Evolutionary conservation across 2,113 vertebrate genomes (phyloP).

Genomic region (Balaeniceps rex): DNA sequence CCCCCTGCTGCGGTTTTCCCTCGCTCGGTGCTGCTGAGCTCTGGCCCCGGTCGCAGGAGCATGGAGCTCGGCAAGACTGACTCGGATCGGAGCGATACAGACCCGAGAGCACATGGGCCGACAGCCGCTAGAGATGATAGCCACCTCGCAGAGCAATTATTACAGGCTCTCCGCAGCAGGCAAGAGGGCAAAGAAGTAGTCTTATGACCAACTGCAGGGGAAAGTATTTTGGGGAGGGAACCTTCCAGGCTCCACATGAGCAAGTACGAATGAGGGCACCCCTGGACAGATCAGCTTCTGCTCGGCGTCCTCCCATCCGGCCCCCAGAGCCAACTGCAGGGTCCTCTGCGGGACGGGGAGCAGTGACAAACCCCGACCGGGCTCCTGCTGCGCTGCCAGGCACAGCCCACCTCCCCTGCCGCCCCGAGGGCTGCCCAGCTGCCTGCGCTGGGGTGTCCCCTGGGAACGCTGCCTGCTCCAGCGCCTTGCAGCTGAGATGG

Average conservation of each 20-base stretch:
- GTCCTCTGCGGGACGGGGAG: not conserved
- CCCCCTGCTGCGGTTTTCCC: not conserved
- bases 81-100: not conserved
- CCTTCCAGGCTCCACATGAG: not conserved
- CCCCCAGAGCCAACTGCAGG: not conserved
- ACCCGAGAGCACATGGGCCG: fast-evolving
- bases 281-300: not conserved
- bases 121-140: not conserved
- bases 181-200: not conserved
- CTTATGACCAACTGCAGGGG: not conserved
- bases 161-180: not conserved
- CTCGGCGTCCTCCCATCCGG: not conserved
- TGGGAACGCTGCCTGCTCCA: not conserved
- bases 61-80: not conserved
- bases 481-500: not conserved
- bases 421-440: not conserved
- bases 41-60: not conserved
- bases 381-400: not conserved
- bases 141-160: not conserved
- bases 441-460: not conserved
- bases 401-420: not conserved
- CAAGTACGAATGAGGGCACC: not conserved
- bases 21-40: not conserved
- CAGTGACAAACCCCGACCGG: not conserved
- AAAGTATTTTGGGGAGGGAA: not conserved